Evolutionary conservation across 2,888 invertebrate genomes (phyloP).

Genomic region (Philonicus albiceps): DNA sequence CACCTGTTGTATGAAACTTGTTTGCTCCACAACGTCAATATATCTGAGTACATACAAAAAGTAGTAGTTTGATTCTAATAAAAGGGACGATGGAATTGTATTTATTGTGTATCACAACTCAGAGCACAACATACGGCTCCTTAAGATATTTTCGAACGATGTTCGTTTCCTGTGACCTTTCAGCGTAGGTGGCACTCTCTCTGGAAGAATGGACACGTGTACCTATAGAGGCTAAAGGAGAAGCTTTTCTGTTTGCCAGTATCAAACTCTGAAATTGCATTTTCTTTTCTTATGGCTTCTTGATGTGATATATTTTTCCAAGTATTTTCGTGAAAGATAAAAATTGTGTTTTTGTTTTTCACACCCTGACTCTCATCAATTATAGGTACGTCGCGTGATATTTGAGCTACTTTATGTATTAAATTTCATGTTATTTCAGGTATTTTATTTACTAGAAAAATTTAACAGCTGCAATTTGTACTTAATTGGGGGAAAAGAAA

Average conservation of each 20-base stretch:
- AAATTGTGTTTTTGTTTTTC: not conserved
- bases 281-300: not conserved
- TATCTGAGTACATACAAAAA: too few relatives aligned
- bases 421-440: not conserved
- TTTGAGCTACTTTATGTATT: not conserved
- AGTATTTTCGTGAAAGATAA: not conserved
- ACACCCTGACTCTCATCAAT: not conserved
- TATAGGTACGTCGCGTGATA: not conserved
- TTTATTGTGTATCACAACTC: not conserved
- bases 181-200: not conserved
- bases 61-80: not conserved
- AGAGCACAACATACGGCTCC: not conserved
- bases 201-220: not conserved
- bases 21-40: not conserved
- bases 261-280: not conserved
- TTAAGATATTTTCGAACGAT: not conserved
- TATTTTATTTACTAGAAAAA: not conserved
- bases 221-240: not conserved
- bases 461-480: not conserved
- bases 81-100: not conserved
- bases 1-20: not conserved
- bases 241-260: not conserved
- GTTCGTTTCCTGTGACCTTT: not conserved
- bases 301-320: not conserved
- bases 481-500: not conserved